phyloP scores from a whole-genome alignment of 2,888 invertebrate genomes.

The Ochropleura plecta region DNA sequence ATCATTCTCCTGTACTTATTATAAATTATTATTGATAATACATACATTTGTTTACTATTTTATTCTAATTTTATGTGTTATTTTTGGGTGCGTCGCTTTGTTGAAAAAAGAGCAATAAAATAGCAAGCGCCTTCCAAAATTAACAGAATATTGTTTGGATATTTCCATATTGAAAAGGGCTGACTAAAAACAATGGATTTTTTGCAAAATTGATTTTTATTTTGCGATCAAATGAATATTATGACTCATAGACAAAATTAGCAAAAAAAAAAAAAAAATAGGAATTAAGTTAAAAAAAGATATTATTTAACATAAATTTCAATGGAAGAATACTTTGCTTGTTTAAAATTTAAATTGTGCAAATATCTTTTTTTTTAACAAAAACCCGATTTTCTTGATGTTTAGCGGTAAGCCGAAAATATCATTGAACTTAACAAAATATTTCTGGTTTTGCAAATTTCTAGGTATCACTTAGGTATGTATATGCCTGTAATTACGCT shows the following conservation, averaged over 20 bases:
- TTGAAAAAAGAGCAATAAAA: neutral
- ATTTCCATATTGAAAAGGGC: neutral
- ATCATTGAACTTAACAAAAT: neutral
- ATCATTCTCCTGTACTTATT: too few species aligned
- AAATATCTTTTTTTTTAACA: neutral
- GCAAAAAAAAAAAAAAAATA: neutral
- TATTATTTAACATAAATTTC: too few species aligned
- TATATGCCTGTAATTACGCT: neutral
- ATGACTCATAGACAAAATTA: neutral
- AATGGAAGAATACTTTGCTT: neutral
- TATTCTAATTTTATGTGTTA: too few species aligned
- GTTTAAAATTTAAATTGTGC: neutral
- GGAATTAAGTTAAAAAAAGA: too few species aligned
- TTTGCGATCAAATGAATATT: neutral
- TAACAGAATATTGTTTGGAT: neutral
- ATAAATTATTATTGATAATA: neutral
- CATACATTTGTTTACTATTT: neutral
- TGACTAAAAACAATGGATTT: too few species aligned
- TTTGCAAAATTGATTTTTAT: neutral
- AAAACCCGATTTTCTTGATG: neutral
- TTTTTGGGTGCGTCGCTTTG: constrained; percentile 7
- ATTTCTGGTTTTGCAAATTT: neutral
- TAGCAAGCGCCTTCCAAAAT: constrained; percentile 8
- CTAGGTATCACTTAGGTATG: neutral
- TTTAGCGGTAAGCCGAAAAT: neutral